Evolutionary conservation across 1,140 invertebrate species (phyloP).

Genomic region (Tribolium madens): DNA sequence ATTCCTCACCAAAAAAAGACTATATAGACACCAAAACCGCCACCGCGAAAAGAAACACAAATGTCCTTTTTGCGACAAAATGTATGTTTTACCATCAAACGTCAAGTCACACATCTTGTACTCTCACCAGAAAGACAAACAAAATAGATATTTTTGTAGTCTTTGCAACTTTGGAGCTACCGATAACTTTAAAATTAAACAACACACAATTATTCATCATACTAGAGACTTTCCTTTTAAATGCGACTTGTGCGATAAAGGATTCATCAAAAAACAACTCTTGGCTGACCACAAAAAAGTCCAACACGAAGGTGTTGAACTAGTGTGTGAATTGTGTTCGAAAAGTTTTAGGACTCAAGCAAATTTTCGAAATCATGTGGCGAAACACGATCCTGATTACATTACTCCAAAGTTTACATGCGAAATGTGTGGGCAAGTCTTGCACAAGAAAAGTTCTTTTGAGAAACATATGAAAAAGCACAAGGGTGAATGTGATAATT

Average conservation of each 20-base stretch:
- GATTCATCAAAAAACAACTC: too few species aligned
- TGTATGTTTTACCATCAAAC: not conserved
- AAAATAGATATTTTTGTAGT: too few species aligned
- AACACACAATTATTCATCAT: conserved; percentile 67
- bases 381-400: not conserved
- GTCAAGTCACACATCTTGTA: too few species aligned
- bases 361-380: conserved; percentile 57
- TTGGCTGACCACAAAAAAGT: not conserved
- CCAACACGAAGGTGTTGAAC: conserved; percentile 45
- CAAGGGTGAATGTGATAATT: not conserved
- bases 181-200: too few species aligned
- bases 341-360: conserved; percentile 69
- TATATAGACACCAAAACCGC: too few species aligned
- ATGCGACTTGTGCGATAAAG: conserved; percentile 63
- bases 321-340: conserved; percentile 68
- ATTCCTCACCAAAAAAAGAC: too few species aligned
- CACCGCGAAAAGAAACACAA: too few species aligned
- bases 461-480: conserved; percentile 71
- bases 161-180: too few species aligned
- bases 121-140: too few species aligned
- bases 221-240: conserved; percentile 81
- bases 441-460: not conserved
- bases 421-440: not conserved
- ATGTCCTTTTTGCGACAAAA: not conserved
- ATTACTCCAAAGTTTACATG: not conserved